Percentiles rank a stretch among this genome's conserved stretches.
Conservation (phyloP, 2,797 vertebrate species). For the Takifugu rubripes region DNA sequence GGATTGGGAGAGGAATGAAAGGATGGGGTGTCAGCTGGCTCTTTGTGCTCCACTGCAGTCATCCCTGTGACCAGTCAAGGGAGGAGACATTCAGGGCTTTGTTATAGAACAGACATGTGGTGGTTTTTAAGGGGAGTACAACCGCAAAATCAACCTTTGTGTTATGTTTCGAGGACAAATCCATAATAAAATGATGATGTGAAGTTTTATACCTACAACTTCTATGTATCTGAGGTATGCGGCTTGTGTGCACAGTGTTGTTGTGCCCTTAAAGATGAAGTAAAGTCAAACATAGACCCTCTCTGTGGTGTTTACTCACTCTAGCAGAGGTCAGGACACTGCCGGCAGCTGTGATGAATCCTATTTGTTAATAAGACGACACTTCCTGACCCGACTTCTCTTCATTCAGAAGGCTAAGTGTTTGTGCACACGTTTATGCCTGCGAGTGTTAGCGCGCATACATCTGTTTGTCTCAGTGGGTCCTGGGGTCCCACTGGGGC, state of each 20-base stretch:
- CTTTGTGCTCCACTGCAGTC: conserved; percentile 85
- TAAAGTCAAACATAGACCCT: background rate
- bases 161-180: conserved; percentile 45
- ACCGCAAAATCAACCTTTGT: conserved; percentile 67
- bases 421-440: conserved; percentile 52
- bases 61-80: conserved; percentile 85
- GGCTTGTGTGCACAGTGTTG: too few relatives aligned
- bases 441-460: conserved; percentile 58
- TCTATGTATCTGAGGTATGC: background rate
- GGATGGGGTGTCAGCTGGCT: conserved; percentile 83
- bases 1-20: conserved; percentile 80
- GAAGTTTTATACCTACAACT: background rate
- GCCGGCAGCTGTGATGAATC: conserved; percentile 56
- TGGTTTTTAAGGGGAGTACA: conserved; percentile 63
- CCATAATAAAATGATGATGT: conserved; percentile 43
- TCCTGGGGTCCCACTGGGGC: conserved; percentile 74
- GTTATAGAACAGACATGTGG: conserved; percentile 83
- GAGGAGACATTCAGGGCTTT: conserved; percentile 83
- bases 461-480: conserved; percentile 79
- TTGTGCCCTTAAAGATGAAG: background rate
- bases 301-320: conserved; percentile 38
- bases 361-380: conserved; percentile 70
- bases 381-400: conserved; percentile 67
- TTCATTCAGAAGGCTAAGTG: conserved; percentile 64
- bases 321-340: conserved; percentile 44